Evolutionary conservation across 2,888 invertebrate species (phyloP).

Genomic region (Ennomos fuscantarius): DNA sequence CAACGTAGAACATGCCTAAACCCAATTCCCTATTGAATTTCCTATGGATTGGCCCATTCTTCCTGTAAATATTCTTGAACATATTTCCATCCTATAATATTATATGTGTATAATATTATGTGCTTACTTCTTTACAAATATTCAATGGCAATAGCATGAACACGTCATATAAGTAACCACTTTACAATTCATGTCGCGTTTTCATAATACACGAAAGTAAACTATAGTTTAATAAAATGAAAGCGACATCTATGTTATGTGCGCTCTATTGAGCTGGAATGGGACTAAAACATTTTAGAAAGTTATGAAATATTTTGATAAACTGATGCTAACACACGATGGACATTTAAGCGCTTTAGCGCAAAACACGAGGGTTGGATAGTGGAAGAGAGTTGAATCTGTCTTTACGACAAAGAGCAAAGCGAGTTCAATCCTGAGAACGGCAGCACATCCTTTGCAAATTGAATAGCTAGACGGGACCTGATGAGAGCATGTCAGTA

Average conservation of each 20-base stretch:
- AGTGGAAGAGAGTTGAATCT: neutral
- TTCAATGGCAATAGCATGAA: neutral
- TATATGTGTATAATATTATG: too few species aligned
- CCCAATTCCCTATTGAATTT: too few species aligned
- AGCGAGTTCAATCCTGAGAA: constrained; percentile 23
- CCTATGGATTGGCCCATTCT: too few species aligned
- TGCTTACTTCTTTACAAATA: too few species aligned
- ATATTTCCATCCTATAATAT: too few species aligned
- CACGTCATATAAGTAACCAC: constrained; percentile 2
- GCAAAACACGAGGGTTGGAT: too few species aligned
- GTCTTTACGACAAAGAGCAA: constrained; percentile 3
- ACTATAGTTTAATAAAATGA: constrained; percentile 4
- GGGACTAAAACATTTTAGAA: neutral
- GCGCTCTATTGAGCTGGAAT: constrained; percentile 1
- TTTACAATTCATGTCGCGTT: constrained; percentile 6
- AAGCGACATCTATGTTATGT: neutral
- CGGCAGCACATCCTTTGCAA: constrained; percentile 26
- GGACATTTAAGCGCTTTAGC: too few species aligned
- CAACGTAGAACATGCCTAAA: too few species aligned
- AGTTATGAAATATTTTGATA: too few species aligned
- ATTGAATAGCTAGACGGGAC: constrained; percentile 25
- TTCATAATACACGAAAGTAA: constrained; percentile 6
- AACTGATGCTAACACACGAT: too few species aligned
- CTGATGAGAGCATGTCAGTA: constrained; percentile 24
- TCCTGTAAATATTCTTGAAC: too few species aligned